Conservation (phyloP, 1,140 invertebrate genomes). For the Diachasmimorpha longicaudata region DNA sequence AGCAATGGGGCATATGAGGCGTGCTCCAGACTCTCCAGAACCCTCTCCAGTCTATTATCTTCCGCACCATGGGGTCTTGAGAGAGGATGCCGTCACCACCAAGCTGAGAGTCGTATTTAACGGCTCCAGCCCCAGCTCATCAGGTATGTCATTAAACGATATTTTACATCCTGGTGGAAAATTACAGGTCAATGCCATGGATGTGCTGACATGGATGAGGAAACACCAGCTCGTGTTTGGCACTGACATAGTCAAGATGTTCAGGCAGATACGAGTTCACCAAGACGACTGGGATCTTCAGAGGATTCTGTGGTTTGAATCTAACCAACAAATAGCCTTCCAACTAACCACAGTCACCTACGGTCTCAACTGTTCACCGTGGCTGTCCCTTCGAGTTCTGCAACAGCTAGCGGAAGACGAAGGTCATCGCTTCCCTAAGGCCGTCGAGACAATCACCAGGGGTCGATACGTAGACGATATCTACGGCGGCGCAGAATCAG, state of each 20-base stretch:
- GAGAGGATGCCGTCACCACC: constrained; percentile 19
- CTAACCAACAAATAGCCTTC: constrained; percentile 26
- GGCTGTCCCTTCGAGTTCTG: constrained; percentile 39
- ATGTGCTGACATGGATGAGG: constrained; percentile 12
- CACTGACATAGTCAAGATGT: constrained; percentile 49
- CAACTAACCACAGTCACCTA: constrained; percentile 43
- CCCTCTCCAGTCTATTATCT: constrained; percentile 18
- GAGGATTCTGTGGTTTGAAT: constrained; percentile 43
- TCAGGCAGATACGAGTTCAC: constrained; percentile 43
- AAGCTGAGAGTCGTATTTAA: constrained; percentile 22
- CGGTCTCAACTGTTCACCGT: constrained; percentile 51
- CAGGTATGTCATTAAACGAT: constrained; percentile 24
- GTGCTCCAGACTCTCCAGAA: not conserved
- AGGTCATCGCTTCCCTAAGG: constrained; percentile 29
- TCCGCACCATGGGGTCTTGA: constrained; percentile 30
- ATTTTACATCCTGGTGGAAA: not conserved
- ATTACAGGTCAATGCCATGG: not conserved
- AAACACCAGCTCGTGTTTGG: constrained; percentile 30
- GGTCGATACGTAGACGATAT: constrained; percentile 6
- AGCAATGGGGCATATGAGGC: not conserved
- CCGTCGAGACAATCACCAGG: not conserved
- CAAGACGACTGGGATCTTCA: constrained; percentile 40
- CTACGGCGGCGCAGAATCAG: not conserved
- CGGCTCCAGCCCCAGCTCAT: not conserved
- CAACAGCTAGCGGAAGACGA: constrained; percentile 41